Evolutionary conservation across 2,888 invertebrate genomes (phyloP), one percentile per base, ranked within the genome.

Genomic region (Trichopoda pennipes): DNA sequence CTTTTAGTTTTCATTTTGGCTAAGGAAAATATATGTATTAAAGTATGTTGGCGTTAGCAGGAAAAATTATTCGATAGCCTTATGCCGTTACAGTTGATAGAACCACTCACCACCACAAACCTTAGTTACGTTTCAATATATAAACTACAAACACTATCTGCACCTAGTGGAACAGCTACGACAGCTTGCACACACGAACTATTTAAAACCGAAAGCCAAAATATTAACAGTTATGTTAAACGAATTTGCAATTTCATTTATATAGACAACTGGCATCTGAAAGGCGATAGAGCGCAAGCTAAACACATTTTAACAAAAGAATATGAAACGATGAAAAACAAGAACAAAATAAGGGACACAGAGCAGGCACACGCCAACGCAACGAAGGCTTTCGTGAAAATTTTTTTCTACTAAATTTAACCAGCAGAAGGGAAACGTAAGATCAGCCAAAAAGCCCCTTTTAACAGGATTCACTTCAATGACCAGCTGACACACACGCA

Each of bases 381-480:
- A 32, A 9, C 53, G 28, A 44, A 74, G 47, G 69, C 28, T 78
- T 70, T 70, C 75, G 49, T 12, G 12, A 74, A 78, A 69, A 28
- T 78, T 81, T 81, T 70, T 64, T 58, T 19, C 6, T 38, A 58
- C 70, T 51, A 60, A 64, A n/a, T 73, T 49, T 51, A 38, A 53
- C n/a, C 47, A 44, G 69, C 44, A 74, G 70, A 53, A 44, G 19
- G 12, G 35, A 61, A 66, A 32, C 66, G 16, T 51, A 47, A 51
- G 28, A 58, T 21, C 64, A 70, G 60, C 49, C 1, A 56, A 69
- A 69, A 69, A 53, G 58, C 60, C 66, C 78, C 66, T 75, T 70
- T 63, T 82, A 79, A 68, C 82, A 75, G 44, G 82, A 79, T 79
- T 75, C 81, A 78, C 81, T 79, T 82, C 60, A 79, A 66, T 82